These are phyloP conservation scores for Oophaga pumilio DNA, from an alignment of 2,113 vertebrate genomes.

Conservation along the genomic window DNA sequence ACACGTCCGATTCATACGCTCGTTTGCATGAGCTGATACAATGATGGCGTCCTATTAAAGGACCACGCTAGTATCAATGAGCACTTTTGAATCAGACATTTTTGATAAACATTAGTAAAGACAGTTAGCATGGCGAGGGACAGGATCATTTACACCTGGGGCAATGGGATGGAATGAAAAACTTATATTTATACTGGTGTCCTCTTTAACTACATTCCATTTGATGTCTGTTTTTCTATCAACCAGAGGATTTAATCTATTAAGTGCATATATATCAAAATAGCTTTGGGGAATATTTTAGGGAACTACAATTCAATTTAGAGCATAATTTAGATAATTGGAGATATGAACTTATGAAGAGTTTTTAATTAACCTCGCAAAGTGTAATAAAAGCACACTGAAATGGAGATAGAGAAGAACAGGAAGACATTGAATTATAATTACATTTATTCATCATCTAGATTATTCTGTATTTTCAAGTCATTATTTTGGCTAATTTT, in stretches of 20 bases:
- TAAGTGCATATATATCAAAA: constrained; percentile 13
- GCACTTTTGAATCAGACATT: no score
- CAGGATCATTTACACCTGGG: no score
- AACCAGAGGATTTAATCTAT: not conserved
- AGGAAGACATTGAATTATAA: constrained; percentile 30
- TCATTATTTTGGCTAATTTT: not conserved
- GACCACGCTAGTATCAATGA: no score
- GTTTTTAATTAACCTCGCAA: constrained; percentile 37
- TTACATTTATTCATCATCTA: constrained; percentile 24
- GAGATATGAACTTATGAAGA: constrained; percentile 31
- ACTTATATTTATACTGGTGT: not conserved
- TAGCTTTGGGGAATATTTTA: not conserved
- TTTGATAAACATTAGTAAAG: no score
- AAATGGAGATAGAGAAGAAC: not conserved
- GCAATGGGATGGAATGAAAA: no score
- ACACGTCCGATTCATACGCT: no score
- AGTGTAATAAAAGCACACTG: constrained; percentile 17
- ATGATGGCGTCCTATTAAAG: no score
- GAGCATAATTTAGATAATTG: constrained; percentile 42
- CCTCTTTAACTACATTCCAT: not conserved
- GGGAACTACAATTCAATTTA: constrained; percentile 31
- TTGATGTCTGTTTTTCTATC: not conserved
- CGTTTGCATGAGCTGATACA: no score
- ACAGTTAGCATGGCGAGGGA: no score
- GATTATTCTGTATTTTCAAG: not conserved